Base-by-base conservation (phyloP, 2,888 invertebrate species). In the Microctonus brassicae region DNA sequence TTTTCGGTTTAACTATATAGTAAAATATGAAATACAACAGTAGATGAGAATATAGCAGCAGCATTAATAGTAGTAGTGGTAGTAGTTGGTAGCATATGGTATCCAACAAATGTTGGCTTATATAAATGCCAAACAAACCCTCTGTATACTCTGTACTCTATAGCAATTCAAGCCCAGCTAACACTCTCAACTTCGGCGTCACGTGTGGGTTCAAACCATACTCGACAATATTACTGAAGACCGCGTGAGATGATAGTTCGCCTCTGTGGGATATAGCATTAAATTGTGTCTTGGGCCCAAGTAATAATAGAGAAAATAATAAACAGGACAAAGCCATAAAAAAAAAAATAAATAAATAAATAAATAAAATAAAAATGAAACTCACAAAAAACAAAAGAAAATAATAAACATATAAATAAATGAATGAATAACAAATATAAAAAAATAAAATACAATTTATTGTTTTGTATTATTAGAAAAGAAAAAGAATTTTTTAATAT, bases 51-150 rank as follows among this genome's bases (percentile, higher is more conserved):
- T 33, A 33, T 33, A 33, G 33, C 7, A 33, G 33, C 7, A 36
- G 36, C 7, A 33, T 3, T 33, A 33, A 7, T 36, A 5, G 17
- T 17, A 47, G 47, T 20, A 26, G 13, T 24, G 53, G 53, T 17
- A 22, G 26, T 52, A 47, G 17, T 29, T 65, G 34, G 65, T 57
- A 29, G 29, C 66, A 57, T 55, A 57, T 66, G 66, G 57, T 57
- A 29, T 39, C 57, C 24, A n/a, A 26, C 66, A 66, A 66, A 66
- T 66, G 66, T 66, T 42, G 66, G 66, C 55, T 55, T 55, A 57
- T 34, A 66, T 39, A 57, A 66, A 66, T 66, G 39, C 57, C 66
- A 17, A 55, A 39, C 66, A 66, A n/a, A 57, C 24, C 26, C 53
- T 29, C 17, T n/a, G 17, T 33, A 34, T 10, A n/a, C 33, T 17